These are phyloP conservation scores for Melieria crassipennis DNA, from an alignment of 2,888 invertebrate species.

Conservation along the genomic window DNA sequence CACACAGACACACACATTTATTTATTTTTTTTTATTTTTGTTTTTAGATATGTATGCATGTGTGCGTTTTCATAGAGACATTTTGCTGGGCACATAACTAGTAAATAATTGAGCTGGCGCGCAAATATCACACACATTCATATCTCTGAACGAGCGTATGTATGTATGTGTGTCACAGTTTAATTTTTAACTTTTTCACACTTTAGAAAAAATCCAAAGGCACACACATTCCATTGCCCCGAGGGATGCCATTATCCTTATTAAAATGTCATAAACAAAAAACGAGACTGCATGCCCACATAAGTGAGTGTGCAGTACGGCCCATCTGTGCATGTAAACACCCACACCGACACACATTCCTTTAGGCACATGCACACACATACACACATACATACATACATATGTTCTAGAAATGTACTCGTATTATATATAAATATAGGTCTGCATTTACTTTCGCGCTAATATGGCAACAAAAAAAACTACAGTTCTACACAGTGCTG, in stretches of 20 bases:
- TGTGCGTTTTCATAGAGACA: neutral
- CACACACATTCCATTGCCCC: neutral
- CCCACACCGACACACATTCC: too few species aligned
- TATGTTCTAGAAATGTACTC: too few species aligned
- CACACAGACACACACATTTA: neutral
- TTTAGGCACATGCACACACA: too few species aligned
- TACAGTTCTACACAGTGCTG: too few species aligned
- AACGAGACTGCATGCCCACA: neutral
- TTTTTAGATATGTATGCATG: neutral
- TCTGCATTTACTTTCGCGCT: neutral
- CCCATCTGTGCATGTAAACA: neutral
- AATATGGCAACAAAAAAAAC: too few species aligned
- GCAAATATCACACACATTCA: neutral
- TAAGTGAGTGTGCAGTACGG: neutral
- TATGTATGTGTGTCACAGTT: neutral
- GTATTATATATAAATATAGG: neutral
- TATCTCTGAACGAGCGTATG: neutral
- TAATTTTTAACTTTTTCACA: too few species aligned
- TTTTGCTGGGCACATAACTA: too few species aligned
- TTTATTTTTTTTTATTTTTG: too few species aligned
- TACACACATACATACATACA: too few species aligned
- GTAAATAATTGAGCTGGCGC: too few species aligned
- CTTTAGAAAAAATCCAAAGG: neutral
- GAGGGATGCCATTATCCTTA: constrained; percentile 3
- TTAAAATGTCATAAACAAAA: constrained; percentile 1